phyloP scores from a whole-genome alignment of 2,888 invertebrate genomes.

The Crepidodera aurea region DNA sequence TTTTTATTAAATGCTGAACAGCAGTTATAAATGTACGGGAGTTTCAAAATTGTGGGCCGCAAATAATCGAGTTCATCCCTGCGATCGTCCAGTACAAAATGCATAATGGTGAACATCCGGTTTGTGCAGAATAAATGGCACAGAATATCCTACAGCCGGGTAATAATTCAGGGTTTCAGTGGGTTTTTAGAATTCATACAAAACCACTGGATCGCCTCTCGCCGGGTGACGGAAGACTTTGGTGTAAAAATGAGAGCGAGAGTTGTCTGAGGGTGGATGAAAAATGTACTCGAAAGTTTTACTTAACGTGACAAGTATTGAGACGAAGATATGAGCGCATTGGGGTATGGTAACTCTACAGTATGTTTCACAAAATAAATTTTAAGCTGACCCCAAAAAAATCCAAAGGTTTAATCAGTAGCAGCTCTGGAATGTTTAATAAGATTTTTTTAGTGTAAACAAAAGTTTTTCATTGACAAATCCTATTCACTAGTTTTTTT shows the following conservation, averaged over 20 bases:
- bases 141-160: constrained; percentile 1
- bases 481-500: no score
- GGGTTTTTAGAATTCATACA: constrained; percentile 11
- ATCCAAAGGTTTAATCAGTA: no score
- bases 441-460: no score
- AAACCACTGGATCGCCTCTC: not conserved
- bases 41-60: no score
- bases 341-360: not conserved
- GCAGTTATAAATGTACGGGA: no score
- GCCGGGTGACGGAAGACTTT: not conserved
- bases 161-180: constrained; percentile 7
- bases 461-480: no score
- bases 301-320: not conserved
- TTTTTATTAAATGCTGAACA: no score
- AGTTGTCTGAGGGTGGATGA: not conserved
- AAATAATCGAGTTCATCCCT: not conserved
- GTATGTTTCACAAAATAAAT: no score
- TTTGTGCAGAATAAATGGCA: constrained; percentile 21
- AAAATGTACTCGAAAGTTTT: constrained; percentile 1
- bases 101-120: constrained; percentile 29
- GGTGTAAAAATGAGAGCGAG: not conserved
- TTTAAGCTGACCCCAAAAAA: no score
- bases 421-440: no score
- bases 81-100: constrained; percentile 4
- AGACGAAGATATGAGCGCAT: not conserved